A percentile compares a stretch with the other conserved stretches of the same genome.
phyloP scores from a whole-genome alignment of 2,797 vertebrate genomes.

The Pangasius larnaudii region DNA sequence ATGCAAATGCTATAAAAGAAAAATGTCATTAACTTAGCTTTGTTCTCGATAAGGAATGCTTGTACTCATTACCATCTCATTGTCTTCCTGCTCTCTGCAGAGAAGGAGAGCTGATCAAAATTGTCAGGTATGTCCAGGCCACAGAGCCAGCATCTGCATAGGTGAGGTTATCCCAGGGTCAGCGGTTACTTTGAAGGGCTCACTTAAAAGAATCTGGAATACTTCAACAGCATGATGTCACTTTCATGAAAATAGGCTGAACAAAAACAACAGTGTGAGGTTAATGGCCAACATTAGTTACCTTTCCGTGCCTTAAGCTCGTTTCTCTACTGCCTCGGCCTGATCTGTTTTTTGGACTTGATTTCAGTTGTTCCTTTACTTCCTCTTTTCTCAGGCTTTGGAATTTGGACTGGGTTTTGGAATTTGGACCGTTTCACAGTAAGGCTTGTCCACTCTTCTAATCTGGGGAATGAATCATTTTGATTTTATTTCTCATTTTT shows the following conservation, averaged over 20 bases:
- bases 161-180: constrained; percentile 45
- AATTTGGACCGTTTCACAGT: background rate
- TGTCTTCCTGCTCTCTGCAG: constrained; percentile 28
- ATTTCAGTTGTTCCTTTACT: constrained; percentile 41
- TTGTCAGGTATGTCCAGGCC: constrained; percentile 27
- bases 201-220: constrained; percentile 47
- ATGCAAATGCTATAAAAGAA: constrained; percentile 40
- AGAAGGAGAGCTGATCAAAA: constrained; percentile 15
- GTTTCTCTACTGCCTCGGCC: constrained; percentile 37
- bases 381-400: constrained; percentile 41
- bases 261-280: constrained; percentile 52
- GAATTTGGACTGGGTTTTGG: constrained; percentile 41
- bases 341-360: constrained; percentile 31
- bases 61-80: constrained; percentile 39
- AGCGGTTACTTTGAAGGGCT: constrained; percentile 54
- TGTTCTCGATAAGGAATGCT: constrained; percentile 42
- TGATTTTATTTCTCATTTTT: constrained; percentile 23
- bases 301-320: constrained; percentile 53
- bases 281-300: constrained; percentile 60
- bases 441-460: constrained; percentile 16
- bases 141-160: constrained; percentile 37
- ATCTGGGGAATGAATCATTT: constrained; percentile 13
- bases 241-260: constrained; percentile 58
- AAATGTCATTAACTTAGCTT: constrained; percentile 38
- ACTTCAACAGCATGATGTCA: constrained; percentile 57